Evolutionary conservation across 2,113 vertebrate genomes (phyloP), one percentile per base, ranked within the genome.

Genomic region (Mobula hypostoma): DNA sequence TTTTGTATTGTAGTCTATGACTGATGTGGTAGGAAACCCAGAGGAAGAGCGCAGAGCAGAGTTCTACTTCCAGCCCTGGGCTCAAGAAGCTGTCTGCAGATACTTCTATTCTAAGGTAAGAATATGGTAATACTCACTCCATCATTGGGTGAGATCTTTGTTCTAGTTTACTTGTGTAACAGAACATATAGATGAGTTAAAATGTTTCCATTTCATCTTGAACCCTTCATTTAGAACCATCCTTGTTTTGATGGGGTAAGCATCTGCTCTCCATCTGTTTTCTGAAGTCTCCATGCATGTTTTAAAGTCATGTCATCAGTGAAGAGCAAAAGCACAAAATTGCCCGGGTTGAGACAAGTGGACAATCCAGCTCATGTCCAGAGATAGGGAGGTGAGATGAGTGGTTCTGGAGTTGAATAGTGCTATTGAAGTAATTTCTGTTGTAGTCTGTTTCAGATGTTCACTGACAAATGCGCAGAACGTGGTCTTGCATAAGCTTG

Each of bases 21-120:
- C 99, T 0, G 99, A 99, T 83, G 99, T 99, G 19, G 99, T 99
- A 24, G 98, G 98, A 94, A 99, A 99, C 96, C 99, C 98, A 0
- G 99, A 99, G 95, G 99, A 99, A 95, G 99, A 99, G 95, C 97
- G 99, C 7, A 96, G 98, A 95, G 99, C 99, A 0, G 99, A 99
- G 96, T 99, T 99, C 96, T 99, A 99, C 97, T 99, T 98, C 97
- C 99, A 99, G 96, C 99, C 99, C 0, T 99, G 99, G 99, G 99
- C 99, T 94, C 99, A 99, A 96, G 99, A 99, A 95, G 99, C 99
- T 0, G 99, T 99, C 94, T 99, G 98, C 96, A 97, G 99, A 94
- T 99, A 99, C 96, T 99, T 99, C 96, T 99, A 98, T 96, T 99
- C 99, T 94, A 99, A 99, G 98, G 99, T 99, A 95, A 94, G 56